Evolutionary conservation across 2,797 vertebrate genomes (phyloP).

Genomic region (Rhinella marina): DNA sequence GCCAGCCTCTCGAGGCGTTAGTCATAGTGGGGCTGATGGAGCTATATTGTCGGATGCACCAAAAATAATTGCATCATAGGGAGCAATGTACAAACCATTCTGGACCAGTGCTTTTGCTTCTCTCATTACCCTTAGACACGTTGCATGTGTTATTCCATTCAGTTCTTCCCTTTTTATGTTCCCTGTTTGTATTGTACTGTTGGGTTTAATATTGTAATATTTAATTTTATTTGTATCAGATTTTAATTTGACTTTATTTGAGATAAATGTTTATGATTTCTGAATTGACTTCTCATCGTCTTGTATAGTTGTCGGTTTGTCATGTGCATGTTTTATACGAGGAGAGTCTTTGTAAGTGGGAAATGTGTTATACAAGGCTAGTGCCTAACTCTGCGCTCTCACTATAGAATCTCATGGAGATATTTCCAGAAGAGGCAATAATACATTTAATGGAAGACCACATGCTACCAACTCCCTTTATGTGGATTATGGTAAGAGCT

Average conservation of each 20-base stretch:
- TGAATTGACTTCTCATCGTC: not conserved
- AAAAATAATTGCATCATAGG: not conserved
- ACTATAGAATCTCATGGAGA: constrained; percentile 44
- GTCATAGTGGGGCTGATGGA: not conserved
- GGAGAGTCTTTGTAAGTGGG: not conserved
- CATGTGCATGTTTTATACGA: not conserved
- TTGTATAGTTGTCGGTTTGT: not conserved
- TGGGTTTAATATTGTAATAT: not conserved
- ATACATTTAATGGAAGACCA: constrained; percentile 25
- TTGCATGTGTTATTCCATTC: not conserved
- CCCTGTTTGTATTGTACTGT: not conserved
- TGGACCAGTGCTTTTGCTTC: constrained; percentile 19
- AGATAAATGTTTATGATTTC: not conserved
- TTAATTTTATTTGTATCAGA: not conserved
- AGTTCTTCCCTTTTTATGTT: not conserved
- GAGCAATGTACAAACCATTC: constrained; percentile 4
- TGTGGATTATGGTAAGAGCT: constrained; percentile 35
- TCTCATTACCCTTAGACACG: not conserved
- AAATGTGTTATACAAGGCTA: not conserved
- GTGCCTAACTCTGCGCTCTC: not conserved
- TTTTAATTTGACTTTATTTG: not conserved
- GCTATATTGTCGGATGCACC: not conserved
- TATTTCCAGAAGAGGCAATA: constrained; percentile 33
- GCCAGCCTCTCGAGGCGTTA: not conserved
- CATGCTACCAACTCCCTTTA: constrained; percentile 5